phyloP scores from a whole-genome alignment of 2,113 vertebrate species.

The Prunella fulvescens region DNA sequence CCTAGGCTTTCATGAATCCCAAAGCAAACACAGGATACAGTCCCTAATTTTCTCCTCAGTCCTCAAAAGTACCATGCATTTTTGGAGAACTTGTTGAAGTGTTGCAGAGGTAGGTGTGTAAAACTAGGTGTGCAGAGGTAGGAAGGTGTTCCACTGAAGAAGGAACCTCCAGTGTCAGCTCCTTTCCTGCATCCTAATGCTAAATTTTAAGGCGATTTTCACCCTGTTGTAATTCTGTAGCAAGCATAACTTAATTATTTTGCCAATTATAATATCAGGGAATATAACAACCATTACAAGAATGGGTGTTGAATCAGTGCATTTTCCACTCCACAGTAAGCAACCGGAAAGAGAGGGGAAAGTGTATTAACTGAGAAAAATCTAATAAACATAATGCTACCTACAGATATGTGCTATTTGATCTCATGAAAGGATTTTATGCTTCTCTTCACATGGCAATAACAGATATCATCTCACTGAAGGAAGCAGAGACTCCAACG shows the following conservation, averaged over 20 bases:
- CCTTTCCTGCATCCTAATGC: background rate
- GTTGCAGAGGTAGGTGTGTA: background rate
- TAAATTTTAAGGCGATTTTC: background rate
- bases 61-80: accelerated
- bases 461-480: background rate
- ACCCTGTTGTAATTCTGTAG: background rate
- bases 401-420: constrained; percentile 22
- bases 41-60: background rate
- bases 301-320: constrained; percentile 8
- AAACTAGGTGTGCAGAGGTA: background rate
- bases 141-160: background rate
- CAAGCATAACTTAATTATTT: constrained; percentile 54
- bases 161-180: background rate
- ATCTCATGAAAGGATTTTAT: constrained; percentile 10
- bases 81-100: background rate
- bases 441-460: constrained; percentile 2
- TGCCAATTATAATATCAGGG: constrained; percentile 26
- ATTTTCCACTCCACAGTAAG: constrained; percentile 27
- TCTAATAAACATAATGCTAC: constrained; percentile 40
- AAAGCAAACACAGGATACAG: background rate
- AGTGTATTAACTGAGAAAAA: constrained; percentile 34
- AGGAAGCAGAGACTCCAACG: background rate
- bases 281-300: background rate
- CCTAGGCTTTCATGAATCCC: background rate
- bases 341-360: constrained; percentile 17